These are phyloP conservation scores for Nipponacmea schrenckii DNA, from an alignment of 2,888 invertebrate genomes.

Conservation along the genomic window DNA sequence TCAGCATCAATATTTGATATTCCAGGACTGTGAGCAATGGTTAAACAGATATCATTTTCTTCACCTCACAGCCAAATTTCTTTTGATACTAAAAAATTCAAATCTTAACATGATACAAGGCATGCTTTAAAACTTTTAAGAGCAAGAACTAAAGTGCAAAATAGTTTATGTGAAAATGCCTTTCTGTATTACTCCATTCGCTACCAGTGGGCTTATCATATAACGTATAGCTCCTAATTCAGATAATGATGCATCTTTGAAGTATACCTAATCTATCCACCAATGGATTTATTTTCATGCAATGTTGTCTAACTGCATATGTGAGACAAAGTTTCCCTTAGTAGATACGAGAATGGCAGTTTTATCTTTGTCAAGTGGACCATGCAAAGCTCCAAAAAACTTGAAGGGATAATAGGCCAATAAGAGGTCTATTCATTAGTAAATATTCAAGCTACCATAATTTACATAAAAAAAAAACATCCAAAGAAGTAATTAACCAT, in stretches of 20 bases:
- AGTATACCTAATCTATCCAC: neutral
- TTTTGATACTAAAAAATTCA: too few species aligned
- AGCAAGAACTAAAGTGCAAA: conserved; percentile 11
- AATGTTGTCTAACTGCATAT: neutral
- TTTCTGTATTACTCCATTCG: neutral
- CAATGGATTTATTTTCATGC: neutral
- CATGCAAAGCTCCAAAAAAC: neutral
- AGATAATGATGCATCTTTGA: conserved; percentile 13
- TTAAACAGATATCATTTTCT: too few species aligned
- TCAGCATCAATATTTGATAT: too few species aligned
- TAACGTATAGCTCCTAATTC: conserved; percentile 7
- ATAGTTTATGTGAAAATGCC: conserved; percentile 8
- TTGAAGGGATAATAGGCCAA: too few species aligned
- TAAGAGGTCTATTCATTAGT: too few species aligned
- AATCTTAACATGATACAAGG: conserved; percentile 9
- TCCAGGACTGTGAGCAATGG: too few species aligned
- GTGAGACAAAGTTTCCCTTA: neutral
- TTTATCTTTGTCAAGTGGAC: neutral
- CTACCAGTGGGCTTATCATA: conserved; percentile 10
- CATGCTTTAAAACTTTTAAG: neutral
- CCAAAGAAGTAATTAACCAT: too few species aligned
- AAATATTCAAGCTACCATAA: too few species aligned
- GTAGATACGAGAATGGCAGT: neutral
- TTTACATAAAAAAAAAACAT: too few species aligned
- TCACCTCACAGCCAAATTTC: too few species aligned